These are phyloP conservation scores for Bubo bubo DNA, from an alignment of 2,113 vertebrate genomes.

Conservation along the genomic window DNA sequence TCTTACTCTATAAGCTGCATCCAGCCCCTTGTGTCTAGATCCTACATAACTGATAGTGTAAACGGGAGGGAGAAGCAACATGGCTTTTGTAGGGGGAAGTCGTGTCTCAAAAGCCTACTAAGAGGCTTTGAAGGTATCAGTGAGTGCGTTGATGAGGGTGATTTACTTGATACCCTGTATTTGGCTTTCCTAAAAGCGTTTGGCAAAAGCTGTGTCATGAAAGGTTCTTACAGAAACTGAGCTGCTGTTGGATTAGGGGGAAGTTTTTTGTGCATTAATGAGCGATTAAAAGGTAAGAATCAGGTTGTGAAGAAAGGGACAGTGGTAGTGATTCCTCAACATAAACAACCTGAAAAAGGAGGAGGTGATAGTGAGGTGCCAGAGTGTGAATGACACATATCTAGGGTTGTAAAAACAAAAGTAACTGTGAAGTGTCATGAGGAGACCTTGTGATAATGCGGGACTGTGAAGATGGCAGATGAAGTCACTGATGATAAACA, in stretches of 20 bases:
- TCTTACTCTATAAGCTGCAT: not conserved
- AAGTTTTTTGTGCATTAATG: not conserved
- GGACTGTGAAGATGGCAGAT: not conserved
- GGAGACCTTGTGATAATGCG: not conserved
- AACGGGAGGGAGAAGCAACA: not conserved
- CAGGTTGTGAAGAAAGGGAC: not conserved
- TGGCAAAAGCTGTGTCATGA: not conserved
- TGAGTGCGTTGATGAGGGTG: fast-evolving
- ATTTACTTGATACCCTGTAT: not conserved
- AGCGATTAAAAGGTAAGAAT: not conserved
- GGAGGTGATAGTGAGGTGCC: not conserved
- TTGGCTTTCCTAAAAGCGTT: not conserved
- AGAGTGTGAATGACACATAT: not conserved
- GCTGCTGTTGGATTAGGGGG: not conserved
- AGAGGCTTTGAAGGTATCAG: not conserved
- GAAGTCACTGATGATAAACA: not conserved
- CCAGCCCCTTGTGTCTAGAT: not conserved
- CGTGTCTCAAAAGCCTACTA: not conserved
- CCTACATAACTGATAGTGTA: not conserved
- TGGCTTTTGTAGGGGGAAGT: not conserved
- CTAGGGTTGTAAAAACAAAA: not conserved
- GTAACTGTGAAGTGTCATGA: not conserved
- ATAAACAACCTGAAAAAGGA: not conserved
- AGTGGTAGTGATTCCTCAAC: not conserved
- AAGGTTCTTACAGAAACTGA: not conserved